Conservation (phyloP, 2,888 invertebrate genomes). For the Andrena bucephala region DNA sequence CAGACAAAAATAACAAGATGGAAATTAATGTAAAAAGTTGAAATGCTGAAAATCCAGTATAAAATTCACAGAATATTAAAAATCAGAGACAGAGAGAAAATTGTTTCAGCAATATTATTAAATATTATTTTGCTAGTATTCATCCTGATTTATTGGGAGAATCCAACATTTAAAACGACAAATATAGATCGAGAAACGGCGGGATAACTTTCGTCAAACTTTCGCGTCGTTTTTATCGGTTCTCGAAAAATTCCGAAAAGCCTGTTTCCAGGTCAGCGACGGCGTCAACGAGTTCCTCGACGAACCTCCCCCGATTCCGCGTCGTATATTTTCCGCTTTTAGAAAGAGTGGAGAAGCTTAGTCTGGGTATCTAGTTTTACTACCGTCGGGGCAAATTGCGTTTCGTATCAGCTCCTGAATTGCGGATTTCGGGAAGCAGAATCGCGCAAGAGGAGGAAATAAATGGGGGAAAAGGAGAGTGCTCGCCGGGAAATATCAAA, state of each 20-base stretch:
- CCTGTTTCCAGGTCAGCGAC: slow-evolving; percentile 57
- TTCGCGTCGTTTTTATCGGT: slow-evolving; percentile 38
- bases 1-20: neutral
- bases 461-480: slow-evolving; percentile 21
- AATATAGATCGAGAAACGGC: slow-evolving; percentile 35
- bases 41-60: neutral
- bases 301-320: slow-evolving; percentile 46
- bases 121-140: neutral
- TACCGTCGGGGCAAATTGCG: slow-evolving; percentile 56
- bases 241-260: slow-evolving; percentile 52
- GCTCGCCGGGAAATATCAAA: slow-evolving; percentile 2
- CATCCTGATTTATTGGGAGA: slow-evolving; percentile 1
- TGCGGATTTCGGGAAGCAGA: slow-evolving; percentile 52
- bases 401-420: slow-evolving; percentile 59
- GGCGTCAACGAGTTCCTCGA: slow-evolving; percentile 54
- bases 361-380: slow-evolving; percentile 53
- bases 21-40: neutral
- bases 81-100: neutral
- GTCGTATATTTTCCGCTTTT: slow-evolving; percentile 54
- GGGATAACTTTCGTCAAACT: slow-evolving; percentile 40
- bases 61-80: neutral
- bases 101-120: no score
- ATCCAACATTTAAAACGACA: slow-evolving; percentile 23
- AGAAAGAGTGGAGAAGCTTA: slow-evolving; percentile 41
- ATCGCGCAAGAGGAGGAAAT: slow-evolving; percentile 13